Evolutionary conservation across 2,113 vertebrate genomes (phyloP), one percentile per base, ranked within the genome.

Genomic region (Clarias gariepinus): DNA sequence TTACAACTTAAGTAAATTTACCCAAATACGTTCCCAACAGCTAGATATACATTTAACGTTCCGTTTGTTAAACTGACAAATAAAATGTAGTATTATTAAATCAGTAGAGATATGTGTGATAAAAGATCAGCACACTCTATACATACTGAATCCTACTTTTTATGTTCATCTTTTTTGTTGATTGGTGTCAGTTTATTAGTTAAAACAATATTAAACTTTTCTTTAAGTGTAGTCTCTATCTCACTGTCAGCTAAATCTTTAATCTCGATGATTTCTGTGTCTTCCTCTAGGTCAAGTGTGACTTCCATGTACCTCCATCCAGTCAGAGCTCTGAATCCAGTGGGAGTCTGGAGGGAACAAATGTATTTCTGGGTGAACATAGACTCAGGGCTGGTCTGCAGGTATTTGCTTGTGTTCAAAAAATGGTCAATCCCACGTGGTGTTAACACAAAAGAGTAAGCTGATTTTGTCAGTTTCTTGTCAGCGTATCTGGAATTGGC

Each of bases 331-430:
- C 88, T 92, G 87, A 96, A 96, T 0, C 96, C 96, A 0, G 93
- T 89, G 0, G 88, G 19, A 0, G 95, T 96, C 91, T 98, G 97
- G 79, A 97, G 91, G 28, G 95, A 94, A 73, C 96, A 97, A 87
- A 97, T 94, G 28, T 97, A 97, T 64, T 96, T 97, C 66, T 92
- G 95, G 10, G 86, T 93, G 81, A 97, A 98, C 30, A 96, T 85
- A 52, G 95, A 96, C 0, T 89, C 33, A 0, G 95, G 94, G 18
- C 96, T 95, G 0, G 92, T 94, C 90, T 97, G 96, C 10, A 96
- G 95, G 16, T 57, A 90, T 0, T 90, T 79, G 79, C 87, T 93
- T 10, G 57, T 81, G 28, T 91, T 92, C 0, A 84, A 4, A 90
- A 98, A 98, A 79, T 96, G 89, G 68, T 95, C 91, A 0, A 90